These are phyloP conservation scores for Ceriagrion tenellum DNA, from an alignment of 2,888 invertebrate genomes.

Conservation along the genomic window DNA sequence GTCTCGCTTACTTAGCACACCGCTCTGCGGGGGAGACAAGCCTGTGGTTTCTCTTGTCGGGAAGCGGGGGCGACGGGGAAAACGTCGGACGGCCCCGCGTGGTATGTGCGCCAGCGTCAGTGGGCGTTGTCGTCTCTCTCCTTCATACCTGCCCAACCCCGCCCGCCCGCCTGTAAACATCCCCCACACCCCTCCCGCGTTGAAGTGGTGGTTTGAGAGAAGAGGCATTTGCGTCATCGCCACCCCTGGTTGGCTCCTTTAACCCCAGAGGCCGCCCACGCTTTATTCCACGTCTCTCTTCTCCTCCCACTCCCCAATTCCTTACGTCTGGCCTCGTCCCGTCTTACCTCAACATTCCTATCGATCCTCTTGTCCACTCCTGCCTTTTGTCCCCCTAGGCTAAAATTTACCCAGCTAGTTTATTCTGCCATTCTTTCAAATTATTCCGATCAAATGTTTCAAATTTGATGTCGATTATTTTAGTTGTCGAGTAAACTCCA, in stretches of 20 bases:
- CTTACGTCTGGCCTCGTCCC: neutral
- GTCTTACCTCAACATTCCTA: neutral
- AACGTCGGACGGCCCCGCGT: too few relatives aligned
- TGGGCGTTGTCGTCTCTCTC: neutral
- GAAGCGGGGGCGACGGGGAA: neutral
- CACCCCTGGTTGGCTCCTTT: neutral
- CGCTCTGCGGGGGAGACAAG: neutral
- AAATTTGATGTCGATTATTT: too few relatives aligned
- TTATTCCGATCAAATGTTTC: too few relatives aligned
- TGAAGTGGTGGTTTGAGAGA: neutral
- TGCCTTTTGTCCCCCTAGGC: too few relatives aligned
- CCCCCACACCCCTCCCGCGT: neutral
- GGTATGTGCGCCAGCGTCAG: neutral
- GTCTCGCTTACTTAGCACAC: neutral
- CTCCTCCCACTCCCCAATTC: neutral
- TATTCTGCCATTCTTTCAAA: too few relatives aligned
- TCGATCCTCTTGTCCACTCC: neutral
- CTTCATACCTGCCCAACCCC: neutral
- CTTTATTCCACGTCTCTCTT: neutral
- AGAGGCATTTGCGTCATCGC: slow-evolving; percentile 6
- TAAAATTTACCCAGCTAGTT: too few relatives aligned
- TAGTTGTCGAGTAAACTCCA: too few relatives aligned
- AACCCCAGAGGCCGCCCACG: neutral
- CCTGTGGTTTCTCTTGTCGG: neutral
- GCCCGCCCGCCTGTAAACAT: neutral